A percentile compares a stretch with the other conserved stretches of the same genome.
These are phyloP conservation scores for Pseudopodoces humilis DNA, from an alignment of 2,113 vertebrate species.

Conservation along the genomic window DNA sequence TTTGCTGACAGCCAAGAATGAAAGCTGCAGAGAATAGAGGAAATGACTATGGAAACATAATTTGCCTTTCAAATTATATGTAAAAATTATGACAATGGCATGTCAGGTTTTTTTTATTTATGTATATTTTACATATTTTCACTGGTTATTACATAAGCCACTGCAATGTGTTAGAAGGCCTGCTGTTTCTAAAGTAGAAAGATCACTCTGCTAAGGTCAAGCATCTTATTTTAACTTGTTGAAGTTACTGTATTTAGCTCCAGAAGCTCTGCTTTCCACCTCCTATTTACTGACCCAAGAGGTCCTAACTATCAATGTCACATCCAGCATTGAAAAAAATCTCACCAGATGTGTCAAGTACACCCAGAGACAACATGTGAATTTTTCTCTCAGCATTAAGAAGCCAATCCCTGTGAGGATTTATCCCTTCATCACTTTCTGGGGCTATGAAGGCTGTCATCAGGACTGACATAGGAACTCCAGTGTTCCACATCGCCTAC, in stretches of 20 bases:
- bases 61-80: conserved; percentile 6
- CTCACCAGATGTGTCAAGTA: not conserved
- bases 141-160: not conserved
- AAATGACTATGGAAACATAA: conserved; percentile 26
- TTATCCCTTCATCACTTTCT: not conserved
- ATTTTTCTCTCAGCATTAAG: not conserved
- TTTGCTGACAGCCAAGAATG: conserved; percentile 39
- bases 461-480: not conserved
- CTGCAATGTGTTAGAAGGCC: not conserved
- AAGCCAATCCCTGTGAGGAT: not conserved
- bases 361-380: not conserved
- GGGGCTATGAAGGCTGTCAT: not conserved
- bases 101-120: not conserved
- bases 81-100: not conserved
- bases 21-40: not conserved
- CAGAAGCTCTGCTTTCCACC: not conserved
- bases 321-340: fast-evolving
- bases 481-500: not conserved
- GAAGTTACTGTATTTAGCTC: not conserved
- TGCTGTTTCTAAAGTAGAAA: not conserved
- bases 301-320: not conserved
- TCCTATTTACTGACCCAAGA: not conserved
- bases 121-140: not conserved
- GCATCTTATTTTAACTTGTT: not conserved
- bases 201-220: not conserved